Evolutionary conservation across 2,888 invertebrate genomes (phyloP).

Genomic region (Fragum sueziense): DNA sequence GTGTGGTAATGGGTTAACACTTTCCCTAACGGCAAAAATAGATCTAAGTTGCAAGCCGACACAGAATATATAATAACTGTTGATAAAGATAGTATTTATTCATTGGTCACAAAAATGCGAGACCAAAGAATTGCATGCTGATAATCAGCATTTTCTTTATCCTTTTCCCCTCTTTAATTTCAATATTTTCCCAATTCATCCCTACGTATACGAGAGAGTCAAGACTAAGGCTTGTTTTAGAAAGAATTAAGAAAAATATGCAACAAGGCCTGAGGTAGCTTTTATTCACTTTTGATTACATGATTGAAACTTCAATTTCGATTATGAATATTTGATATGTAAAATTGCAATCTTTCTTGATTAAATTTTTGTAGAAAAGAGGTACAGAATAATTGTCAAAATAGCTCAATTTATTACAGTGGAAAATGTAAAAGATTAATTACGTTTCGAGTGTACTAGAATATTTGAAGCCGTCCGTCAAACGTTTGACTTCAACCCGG

Average conservation of each 20-base stretch:
- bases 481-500: constrained; percentile 47
- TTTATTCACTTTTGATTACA: not conserved
- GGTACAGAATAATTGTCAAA: not conserved
- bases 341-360: not conserved
- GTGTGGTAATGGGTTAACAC: too few relatives aligned
- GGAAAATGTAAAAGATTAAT: constrained; percentile 47
- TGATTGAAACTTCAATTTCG: not conserved
- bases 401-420: not conserved
- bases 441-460: constrained; percentile 53
- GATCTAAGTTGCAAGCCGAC: too few relatives aligned
- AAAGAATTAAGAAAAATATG: not conserved
- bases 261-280: not conserved
- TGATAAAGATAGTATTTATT: too few relatives aligned
- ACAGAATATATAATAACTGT: too few relatives aligned
- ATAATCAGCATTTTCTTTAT: too few relatives aligned
- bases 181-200: too few relatives aligned
- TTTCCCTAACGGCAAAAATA: too few relatives aligned
- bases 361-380: not conserved
- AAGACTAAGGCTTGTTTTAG: too few relatives aligned
- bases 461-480: constrained; percentile 45
- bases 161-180: too few relatives aligned
- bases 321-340: not conserved
- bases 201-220: too few relatives aligned
- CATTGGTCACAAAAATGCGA: too few relatives aligned
- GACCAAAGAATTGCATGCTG: too few relatives aligned